phyloP scores from a whole-genome alignment of 2,113 vertebrate species.

The Corynorhinus townsendii region DNA sequence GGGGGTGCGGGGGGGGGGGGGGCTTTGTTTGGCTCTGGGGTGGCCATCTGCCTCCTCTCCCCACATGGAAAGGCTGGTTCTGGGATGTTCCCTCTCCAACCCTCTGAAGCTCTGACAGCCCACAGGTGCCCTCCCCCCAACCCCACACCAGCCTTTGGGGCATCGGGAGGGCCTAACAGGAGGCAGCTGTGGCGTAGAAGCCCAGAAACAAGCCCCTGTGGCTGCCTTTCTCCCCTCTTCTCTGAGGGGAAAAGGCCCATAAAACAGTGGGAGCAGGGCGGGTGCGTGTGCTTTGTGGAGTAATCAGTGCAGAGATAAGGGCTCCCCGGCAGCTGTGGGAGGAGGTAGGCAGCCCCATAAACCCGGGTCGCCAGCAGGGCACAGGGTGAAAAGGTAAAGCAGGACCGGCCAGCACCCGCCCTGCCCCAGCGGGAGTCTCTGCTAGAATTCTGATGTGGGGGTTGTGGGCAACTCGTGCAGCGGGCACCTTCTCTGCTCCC shows the following conservation, averaged over 20 bases:
- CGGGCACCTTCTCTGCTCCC: neutral
- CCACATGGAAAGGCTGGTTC: neutral
- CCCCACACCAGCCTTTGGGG: neutral
- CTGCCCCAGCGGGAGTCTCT: neutral
- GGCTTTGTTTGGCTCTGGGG: neutral
- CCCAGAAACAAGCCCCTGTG: neutral
- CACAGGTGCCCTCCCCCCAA: neutral
- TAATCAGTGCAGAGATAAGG: constrained; percentile 29
- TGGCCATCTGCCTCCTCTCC: neutral
- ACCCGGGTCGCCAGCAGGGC: constrained; percentile 48
- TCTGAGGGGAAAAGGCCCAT: constrained; percentile 54
- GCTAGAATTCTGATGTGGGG: neutral
- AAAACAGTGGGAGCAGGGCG: constrained; percentile 46
- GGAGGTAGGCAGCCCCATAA: constrained; percentile 59
- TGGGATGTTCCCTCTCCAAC: neutral
- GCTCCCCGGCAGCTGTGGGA: constrained; percentile 20
- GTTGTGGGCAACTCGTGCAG: fast-evolving
- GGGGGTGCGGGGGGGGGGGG: too few species aligned
- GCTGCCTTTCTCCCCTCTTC: neutral
- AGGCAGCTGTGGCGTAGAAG: neutral
- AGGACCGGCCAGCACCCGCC: neutral
- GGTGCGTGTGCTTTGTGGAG: neutral
- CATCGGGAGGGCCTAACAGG: neutral
- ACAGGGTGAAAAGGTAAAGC: constrained; percentile 43
- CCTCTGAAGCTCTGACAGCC: neutral